Base-by-base conservation (phyloP, 2,797 vertebrate genomes). In the Poecilia velifera region DNA sequence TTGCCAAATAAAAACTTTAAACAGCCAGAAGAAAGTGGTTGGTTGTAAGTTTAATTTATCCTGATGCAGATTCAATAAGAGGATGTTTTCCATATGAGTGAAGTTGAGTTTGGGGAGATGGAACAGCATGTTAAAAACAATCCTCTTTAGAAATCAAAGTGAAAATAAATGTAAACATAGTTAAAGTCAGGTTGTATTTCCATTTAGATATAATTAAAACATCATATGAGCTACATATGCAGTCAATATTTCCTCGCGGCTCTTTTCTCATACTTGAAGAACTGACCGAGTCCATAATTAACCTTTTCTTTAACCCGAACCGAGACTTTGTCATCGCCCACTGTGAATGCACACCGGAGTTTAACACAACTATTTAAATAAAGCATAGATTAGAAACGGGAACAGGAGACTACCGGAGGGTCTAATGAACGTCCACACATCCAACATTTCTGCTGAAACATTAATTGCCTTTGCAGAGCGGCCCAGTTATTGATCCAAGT, bases 391-490 rank as follows among this genome's bases (percentile, higher is more conserved):
- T 16, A 71, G 13, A 71, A 43, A 16, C 3, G 25, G 25, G 68
- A 14, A 18, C 25, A 28, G 68, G 25, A 71, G 28, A 45, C 43
- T 1, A n/a, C 68, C 39, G 12, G 3, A 13, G 10, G 41, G 41
- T 46, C 41, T 46, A 71, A 46, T 45, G 68, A 71, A 71, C 6
- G 1, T 71, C 39, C 68, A 45, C 68, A 45, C 68, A 14, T n/a
- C 25, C 28, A 71, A 28, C 68, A 16, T 71, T 71, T 46, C 68
- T 45, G 41, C 41, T 45, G 16, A 55, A 74, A 74, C 22, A 74
- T 53, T 53, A 55, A 74, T 55, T 73, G 31, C 72, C 36, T 49
- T 36, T 39, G 47, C 72, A 73, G 41, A 34, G 18, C 51, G 53
- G n/a, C 47, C 9, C 25, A 53, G n/a, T 75, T 45, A 45, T 45